Percentiles rank a stretch among this genome's conserved stretches.
Evolutionary conservation across 2,888 invertebrate genomes (phyloP).

Genomic region (Adineta ricciae): DNA sequence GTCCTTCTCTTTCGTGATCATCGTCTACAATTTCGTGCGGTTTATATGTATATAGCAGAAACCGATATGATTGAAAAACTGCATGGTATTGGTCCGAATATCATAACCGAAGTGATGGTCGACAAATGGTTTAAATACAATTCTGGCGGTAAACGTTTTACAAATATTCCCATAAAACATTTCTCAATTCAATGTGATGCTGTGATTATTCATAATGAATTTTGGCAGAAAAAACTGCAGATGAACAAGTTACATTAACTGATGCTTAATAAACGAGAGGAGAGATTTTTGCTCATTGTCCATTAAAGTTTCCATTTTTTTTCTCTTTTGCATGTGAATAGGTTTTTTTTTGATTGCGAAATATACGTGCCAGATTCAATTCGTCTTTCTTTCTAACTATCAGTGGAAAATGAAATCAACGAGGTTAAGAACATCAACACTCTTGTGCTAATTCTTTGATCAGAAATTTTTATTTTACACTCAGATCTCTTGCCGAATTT

Average conservation of each 20-base stretch:
- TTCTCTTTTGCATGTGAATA: no score
- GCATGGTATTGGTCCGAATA: slow-evolving; percentile 27
- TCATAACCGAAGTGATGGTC: slow-evolving; percentile 30
- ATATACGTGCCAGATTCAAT: no score
- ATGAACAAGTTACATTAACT: not conserved
- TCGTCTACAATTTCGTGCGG: slow-evolving; percentile 32
- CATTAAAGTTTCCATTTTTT: no score
- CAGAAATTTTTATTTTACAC: no score
- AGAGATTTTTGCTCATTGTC: no score
- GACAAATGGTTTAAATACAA: slow-evolving; percentile 34
- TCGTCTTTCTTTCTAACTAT: no score
- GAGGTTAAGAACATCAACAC: no score
- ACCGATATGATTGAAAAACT: slow-evolving; percentile 33
- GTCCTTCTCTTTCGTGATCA: slow-evolving; percentile 33
- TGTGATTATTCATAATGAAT: slow-evolving; percentile 29
- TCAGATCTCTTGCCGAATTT: no score
- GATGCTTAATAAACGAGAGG: no score
- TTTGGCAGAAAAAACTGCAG: slow-evolving; percentile 22
- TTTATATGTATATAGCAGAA: slow-evolving; percentile 31
- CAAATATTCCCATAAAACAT: slow-evolving; percentile 30
- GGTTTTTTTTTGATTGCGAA: no score
- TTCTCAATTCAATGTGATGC: slow-evolving; percentile 33
- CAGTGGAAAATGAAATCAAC: no score
- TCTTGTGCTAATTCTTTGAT: no score
- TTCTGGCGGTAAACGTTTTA: slow-evolving; percentile 32